These are phyloP conservation scores for Poecilia velifera DNA, from an alignment of 2,797 vertebrate genomes.

Conservation along the genomic window DNA sequence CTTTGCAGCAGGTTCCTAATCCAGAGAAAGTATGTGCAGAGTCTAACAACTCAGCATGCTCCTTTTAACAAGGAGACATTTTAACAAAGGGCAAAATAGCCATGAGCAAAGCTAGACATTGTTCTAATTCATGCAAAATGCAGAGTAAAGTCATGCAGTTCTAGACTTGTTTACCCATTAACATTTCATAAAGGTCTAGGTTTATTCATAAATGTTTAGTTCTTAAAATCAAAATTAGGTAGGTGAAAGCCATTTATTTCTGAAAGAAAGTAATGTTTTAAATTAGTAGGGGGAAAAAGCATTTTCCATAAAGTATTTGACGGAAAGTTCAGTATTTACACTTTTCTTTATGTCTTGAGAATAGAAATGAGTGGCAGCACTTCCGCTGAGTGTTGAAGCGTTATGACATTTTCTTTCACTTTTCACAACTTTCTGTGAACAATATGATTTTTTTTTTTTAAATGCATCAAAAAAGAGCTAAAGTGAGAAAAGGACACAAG, in stretches of 20 bases:
- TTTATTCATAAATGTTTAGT: background rate
- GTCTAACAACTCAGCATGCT: background rate
- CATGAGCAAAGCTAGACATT: background rate
- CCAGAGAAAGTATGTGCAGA: background rate
- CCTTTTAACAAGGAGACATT: background rate
- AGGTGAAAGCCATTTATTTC: background rate
- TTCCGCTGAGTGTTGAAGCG: background rate
- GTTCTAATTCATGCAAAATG: background rate
- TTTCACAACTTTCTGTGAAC: background rate
- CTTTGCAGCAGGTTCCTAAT: background rate
- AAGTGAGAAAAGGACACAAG: slow-evolving; percentile 7
- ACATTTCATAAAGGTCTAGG: background rate
- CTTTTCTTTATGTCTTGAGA: background rate
- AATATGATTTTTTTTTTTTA: background rate
- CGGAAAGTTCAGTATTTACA: background rate
- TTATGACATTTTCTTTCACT: background rate
- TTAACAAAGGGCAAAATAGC: background rate
- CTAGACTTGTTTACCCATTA: background rate
- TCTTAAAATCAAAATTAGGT: background rate
- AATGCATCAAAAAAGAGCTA: slow-evolving; percentile 1
- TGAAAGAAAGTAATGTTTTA: background rate
- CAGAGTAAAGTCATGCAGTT: background rate
- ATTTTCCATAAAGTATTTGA: background rate
- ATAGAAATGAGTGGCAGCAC: background rate
- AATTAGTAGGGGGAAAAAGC: background rate